Conservation (phyloP, 2,797 vertebrate species). For the Hypotaenidia philippensis region DNA sequence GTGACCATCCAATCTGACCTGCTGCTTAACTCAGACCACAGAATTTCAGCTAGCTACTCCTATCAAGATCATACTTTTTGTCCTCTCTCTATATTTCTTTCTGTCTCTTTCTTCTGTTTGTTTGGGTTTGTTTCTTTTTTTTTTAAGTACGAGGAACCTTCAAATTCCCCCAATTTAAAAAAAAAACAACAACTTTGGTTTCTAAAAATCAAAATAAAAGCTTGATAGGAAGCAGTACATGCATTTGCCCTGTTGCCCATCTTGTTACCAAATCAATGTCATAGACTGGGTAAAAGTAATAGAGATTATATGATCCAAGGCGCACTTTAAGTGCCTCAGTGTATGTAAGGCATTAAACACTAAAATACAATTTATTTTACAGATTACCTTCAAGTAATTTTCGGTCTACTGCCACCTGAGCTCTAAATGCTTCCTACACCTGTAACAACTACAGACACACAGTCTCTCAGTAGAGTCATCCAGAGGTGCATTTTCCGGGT, state of each 20-base stretch:
- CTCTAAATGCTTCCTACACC: not conserved
- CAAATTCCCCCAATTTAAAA: not conserved
- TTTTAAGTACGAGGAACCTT: not conserved
- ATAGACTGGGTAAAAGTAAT: not conserved
- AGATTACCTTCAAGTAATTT: slow-evolving; percentile 58
- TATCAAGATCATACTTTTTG: not conserved
- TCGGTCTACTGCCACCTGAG: slow-evolving; percentile 47
- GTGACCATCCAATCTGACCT: not conserved
- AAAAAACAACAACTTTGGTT: not conserved
- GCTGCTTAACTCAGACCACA: not conserved
- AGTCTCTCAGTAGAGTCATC: not conserved
- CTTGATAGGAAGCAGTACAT: not conserved
- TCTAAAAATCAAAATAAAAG: not conserved
- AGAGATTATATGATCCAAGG: slow-evolving; percentile 53
- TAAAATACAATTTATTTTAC: slow-evolving; percentile 57
- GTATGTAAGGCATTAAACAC: slow-evolving; percentile 22
- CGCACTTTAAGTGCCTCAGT: not conserved
- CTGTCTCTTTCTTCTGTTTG: not conserved
- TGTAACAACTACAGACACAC: not conserved
- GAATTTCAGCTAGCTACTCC: not conserved
- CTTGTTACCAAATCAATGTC: slow-evolving; percentile 43
- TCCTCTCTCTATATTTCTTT: not conserved
- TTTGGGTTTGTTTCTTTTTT: not conserved
- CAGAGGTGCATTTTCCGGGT: not conserved
- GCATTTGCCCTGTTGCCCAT: not conserved